Conservation (phyloP, 2,113 vertebrate genomes). For the Plectropomus leopardus region DNA sequence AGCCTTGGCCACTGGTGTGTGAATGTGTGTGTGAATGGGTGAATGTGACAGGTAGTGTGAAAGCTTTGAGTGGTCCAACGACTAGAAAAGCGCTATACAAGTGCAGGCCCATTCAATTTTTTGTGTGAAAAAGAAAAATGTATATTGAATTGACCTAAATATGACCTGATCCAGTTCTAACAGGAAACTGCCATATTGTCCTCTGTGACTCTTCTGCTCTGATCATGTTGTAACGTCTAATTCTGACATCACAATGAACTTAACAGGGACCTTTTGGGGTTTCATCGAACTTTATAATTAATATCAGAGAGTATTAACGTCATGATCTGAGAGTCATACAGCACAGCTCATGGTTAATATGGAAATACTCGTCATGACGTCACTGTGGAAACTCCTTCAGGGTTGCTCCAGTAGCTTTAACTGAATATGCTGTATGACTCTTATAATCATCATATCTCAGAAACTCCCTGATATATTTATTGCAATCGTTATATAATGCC, state of each 20-base stretch:
- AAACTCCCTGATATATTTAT: not conserved
- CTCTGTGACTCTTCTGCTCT: not conserved
- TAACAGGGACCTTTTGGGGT: not conserved
- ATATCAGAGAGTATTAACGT: not conserved
- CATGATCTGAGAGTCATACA: conserved; percentile 1
- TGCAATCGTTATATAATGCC: not conserved
- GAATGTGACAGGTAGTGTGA: too few relatives aligned
- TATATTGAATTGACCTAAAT: not conserved
- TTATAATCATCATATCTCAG: not conserved
- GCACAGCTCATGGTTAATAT: not conserved
- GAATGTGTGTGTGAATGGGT: too few relatives aligned
- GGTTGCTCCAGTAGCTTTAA: not conserved
- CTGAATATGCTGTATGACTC: not conserved
- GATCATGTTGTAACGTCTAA: not conserved
- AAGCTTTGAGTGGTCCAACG: too few relatives aligned
- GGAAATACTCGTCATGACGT: not conserved
- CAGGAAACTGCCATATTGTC: not conserved
- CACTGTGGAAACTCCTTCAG: not conserved
- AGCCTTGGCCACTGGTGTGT: too few relatives aligned
- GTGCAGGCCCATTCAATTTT: too few relatives aligned
- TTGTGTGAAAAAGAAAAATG: not conserved
- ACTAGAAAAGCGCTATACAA: too few relatives aligned
- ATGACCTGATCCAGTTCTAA: not conserved
- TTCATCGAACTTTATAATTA: conserved; percentile 1
- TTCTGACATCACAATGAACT: not conserved